Evolutionary conservation across 2,113 vertebrate species (phyloP).

Genomic region (Zootoca vivipara): DNA sequence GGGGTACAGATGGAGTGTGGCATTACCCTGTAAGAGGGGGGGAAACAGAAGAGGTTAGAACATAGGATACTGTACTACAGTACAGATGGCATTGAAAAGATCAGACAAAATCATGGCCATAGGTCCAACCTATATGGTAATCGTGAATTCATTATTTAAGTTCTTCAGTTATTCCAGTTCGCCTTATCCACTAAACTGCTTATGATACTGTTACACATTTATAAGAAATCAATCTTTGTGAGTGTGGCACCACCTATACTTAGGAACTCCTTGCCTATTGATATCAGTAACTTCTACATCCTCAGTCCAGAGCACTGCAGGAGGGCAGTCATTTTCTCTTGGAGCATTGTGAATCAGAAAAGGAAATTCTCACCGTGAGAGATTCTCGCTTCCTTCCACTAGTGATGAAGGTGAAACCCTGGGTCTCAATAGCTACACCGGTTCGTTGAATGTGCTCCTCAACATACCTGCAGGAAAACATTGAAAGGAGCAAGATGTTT

Average conservation of each 20-base stretch:
- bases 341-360: not conserved
- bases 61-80: not conserved
- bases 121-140: not conserved
- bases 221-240: too few relatives aligned
- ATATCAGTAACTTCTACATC: not conserved
- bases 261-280: not conserved
- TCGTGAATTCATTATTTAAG: not conserved
- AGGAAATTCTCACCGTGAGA: slow-evolving; percentile 77
- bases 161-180: not conserved
- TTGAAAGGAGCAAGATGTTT: not conserved
- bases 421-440: slow-evolving; percentile 86
- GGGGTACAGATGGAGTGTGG: slow-evolving; percentile 84
- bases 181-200: too few relatives aligned
- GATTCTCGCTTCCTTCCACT: slow-evolving; percentile 86
- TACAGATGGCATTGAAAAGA: not conserved
- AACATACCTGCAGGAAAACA: slow-evolving; percentile 76
- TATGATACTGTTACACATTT: too few relatives aligned
- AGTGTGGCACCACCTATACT: not conserved
- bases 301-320: not conserved
- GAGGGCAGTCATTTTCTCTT: not conserved
- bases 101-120: not conserved
- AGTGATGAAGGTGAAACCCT: slow-evolving; percentile 86
- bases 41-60: not conserved
- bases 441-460: slow-evolving; percentile 88
- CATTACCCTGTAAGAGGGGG: slow-evolving; percentile 76